A percentile compares a stretch with the other conserved stretches of the same genome.
These are phyloP conservation scores for Chelonus insularis DNA, from an alignment of 1,140 invertebrate genomes.

Conservation along the genomic window DNA sequence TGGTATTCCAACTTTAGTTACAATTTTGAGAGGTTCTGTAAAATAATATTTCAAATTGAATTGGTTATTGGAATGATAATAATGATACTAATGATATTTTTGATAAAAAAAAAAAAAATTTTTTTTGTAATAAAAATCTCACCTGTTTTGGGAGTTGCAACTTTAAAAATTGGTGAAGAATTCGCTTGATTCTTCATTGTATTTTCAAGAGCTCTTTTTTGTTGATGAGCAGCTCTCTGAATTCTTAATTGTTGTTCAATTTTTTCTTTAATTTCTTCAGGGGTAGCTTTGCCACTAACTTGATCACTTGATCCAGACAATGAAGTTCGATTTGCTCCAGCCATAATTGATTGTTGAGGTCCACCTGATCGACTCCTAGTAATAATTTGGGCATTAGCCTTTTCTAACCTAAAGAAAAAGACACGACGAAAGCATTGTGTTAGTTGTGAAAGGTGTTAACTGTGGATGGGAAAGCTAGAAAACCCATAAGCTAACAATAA, in stretches of 20 bases:
- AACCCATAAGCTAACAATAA: background rate
- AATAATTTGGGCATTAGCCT: slow-evolving; percentile 70
- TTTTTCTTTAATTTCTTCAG: slow-evolving; percentile 86
- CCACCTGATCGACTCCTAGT: slow-evolving; percentile 74
- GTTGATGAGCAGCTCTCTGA: slow-evolving; percentile 84
- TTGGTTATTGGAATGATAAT: too few species aligned
- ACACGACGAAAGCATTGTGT: slow-evolving; percentile 53
- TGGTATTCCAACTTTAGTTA: slow-evolving; percentile 66
- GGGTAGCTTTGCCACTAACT: slow-evolving; percentile 61
- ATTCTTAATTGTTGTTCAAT: slow-evolving; percentile 86
- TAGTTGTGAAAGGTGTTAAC: slow-evolving; percentile 52
- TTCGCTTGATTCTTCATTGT: slow-evolving; percentile 58
- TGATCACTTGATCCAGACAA: slow-evolving; percentile 33
- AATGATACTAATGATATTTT: too few species aligned
- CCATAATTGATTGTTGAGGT: slow-evolving; percentile 59
- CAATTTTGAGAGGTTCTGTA: slow-evolving; percentile 66
- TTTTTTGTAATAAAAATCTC: slow-evolving; percentile 29
- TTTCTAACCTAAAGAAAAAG: slow-evolving; percentile 64
- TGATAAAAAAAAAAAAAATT: too few species aligned
- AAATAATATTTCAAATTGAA: too few species aligned
- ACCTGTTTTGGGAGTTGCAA: slow-evolving; percentile 62
- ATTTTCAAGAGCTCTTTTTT: slow-evolving; percentile 72
- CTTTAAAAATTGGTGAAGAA: slow-evolving; percentile 59
- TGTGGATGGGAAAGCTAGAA: slow-evolving; percentile 38
- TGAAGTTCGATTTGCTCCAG: slow-evolving; percentile 38